These are phyloP conservation scores for Smithornis capensis DNA, from an alignment of 2,113 vertebrate species.

Conservation along the genomic window DNA sequence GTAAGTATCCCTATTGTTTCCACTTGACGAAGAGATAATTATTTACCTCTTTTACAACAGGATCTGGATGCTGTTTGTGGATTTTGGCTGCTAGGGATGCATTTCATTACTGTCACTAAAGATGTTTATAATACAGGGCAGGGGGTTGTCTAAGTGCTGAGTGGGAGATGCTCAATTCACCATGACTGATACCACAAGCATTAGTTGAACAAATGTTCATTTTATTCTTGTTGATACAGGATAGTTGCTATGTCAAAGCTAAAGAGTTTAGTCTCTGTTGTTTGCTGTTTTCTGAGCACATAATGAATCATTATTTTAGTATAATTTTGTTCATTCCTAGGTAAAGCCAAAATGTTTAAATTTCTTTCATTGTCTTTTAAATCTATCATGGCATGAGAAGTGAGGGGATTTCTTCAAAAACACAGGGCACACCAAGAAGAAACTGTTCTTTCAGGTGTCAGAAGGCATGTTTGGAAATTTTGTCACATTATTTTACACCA, in stretches of 20 bases:
- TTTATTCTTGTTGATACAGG: neutral
- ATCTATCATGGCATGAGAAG: neutral
- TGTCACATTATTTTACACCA: neutral
- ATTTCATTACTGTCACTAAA: neutral
- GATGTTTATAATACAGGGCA: neutral
- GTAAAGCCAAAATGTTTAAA: neutral
- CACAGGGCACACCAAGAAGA: neutral
- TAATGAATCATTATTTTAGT: neutral
- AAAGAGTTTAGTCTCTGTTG: neutral
- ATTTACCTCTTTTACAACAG: neutral
- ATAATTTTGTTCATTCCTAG: neutral
- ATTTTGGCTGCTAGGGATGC: neutral
- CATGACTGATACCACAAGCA: neutral
- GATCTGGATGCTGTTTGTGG: neutral
- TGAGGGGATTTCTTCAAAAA: neutral
- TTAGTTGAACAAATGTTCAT: neutral
- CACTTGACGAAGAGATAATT: neutral
- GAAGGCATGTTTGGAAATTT: neutral
- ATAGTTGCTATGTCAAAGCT: neutral
- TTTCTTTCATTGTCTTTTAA: neutral
- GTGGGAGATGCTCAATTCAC: neutral
- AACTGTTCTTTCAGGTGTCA: neutral
- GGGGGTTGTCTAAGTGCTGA: neutral
- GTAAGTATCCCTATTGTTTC: neutral
- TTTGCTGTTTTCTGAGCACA: neutral